Conservation (phyloP, 2,797 vertebrate species). For the Mormyrops attenuatus region DNA sequence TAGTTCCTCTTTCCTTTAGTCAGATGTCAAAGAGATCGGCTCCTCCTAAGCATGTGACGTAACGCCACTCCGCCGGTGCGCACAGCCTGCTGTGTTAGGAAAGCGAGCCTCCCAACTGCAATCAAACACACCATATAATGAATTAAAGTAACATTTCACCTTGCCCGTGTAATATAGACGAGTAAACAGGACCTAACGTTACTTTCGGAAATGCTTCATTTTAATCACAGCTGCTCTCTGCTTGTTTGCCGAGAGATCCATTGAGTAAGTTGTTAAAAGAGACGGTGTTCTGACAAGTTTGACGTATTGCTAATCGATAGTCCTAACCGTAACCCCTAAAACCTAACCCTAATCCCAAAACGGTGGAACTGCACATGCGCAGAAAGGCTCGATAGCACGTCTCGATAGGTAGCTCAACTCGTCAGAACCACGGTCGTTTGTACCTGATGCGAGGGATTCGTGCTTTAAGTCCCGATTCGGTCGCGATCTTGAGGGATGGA, state of each 20-base stretch:
- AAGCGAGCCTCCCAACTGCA: background rate
- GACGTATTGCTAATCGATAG: too few relatives aligned
- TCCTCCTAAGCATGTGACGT: slow-evolving; percentile 5
- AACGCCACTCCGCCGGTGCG: background rate
- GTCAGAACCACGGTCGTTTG: background rate
- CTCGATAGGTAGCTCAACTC: too few relatives aligned
- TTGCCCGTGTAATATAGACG: background rate
- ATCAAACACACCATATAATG: background rate
- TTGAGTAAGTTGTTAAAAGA: background rate
- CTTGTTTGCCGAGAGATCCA: background rate
- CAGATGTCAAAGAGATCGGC: background rate
- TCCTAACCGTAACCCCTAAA: too few relatives aligned
- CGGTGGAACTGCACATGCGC: too few relatives aligned
- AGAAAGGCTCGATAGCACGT: too few relatives aligned
- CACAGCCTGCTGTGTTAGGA: background rate
- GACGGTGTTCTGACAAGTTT: background rate
- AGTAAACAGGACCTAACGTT: background rate
- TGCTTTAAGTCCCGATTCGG: background rate
- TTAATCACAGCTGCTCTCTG: background rate
- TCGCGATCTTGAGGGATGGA: background rate
- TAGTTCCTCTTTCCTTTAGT: slow-evolving; percentile 11
- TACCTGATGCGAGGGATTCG: background rate
- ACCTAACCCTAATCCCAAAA: too few relatives aligned
- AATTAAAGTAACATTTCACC: background rate
- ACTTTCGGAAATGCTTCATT: background rate